phyloP scores from a whole-genome alignment of 2,113 vertebrate species.

The Sphyrna mokarran region DNA sequence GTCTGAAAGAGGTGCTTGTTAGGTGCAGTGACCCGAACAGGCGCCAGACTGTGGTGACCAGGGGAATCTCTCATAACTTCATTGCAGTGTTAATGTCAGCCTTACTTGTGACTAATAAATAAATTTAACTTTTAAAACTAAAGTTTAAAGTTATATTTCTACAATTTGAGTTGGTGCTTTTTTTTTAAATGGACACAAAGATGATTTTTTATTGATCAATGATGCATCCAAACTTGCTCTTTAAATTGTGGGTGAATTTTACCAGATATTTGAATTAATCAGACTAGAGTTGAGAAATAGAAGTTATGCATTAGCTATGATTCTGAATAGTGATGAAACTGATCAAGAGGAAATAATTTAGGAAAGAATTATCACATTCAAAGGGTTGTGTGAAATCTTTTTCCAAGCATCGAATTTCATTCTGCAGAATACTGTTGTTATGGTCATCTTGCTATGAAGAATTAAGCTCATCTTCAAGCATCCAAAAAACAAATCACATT shows the following conservation, averaged over 20 bases:
- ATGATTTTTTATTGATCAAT: not conserved
- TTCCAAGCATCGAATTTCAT: not conserved
- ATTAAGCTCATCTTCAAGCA: not conserved
- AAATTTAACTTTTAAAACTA: too few species aligned
- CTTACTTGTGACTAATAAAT: too few species aligned
- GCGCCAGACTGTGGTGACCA: too few species aligned
- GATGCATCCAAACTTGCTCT: not conserved
- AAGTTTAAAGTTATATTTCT: not conserved
- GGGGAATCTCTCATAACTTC: too few species aligned
- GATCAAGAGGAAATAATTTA: too few species aligned
- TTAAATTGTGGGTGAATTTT: not conserved
- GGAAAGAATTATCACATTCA: not conserved
- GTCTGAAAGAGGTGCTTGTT: too few species aligned
- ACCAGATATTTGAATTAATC: not conserved
- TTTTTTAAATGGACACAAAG: not conserved
- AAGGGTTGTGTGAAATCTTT: not conserved
- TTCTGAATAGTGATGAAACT: not conserved
- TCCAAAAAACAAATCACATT: not conserved
- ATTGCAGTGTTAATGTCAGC: too few species aligned
- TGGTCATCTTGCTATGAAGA: not conserved
- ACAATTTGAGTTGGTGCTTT: not conserved
- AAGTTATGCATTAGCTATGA: not conserved
- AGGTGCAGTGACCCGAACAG: too few species aligned
- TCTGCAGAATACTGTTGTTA: not conserved
- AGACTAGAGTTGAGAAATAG: not conserved